Percentiles rank a stretch among this genome's conserved stretches.
These are phyloP conservation scores for Cassiopea xamachana DNA, from an alignment of 30 jellyfish, hydroid and myxozoan genomes.

Conservation along the genomic window DNA sequence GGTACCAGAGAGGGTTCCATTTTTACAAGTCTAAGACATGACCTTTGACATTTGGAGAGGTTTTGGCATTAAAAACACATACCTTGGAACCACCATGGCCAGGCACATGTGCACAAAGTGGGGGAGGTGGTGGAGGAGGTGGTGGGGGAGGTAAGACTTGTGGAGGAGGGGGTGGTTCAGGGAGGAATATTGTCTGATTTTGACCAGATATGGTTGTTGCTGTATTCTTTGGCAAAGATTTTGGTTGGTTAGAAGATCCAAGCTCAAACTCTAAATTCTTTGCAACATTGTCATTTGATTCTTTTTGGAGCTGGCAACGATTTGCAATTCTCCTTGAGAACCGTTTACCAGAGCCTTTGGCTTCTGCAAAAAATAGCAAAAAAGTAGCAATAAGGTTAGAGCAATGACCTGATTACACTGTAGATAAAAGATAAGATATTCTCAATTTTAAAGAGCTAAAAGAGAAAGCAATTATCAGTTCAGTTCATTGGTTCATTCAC, in stretches of 20 bases:
- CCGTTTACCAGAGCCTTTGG: slow-evolving; percentile 89
- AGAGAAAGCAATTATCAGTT: too few relatives aligned
- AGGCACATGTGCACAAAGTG: neutral
- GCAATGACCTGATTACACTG: too few relatives aligned
- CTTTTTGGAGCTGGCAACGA: slow-evolving; percentile 21
- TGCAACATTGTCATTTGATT: neutral
- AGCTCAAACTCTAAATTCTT: slow-evolving; percentile 31
- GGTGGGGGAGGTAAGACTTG: slow-evolving; percentile 77
- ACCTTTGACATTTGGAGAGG: too few relatives aligned
- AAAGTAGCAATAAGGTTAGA: neutral
- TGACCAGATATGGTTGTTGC: neutral
- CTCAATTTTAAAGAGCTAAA: too few relatives aligned
- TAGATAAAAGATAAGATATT: too few relatives aligned
- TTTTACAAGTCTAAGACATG: too few relatives aligned
- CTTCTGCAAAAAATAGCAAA: slow-evolving; percentile 61
- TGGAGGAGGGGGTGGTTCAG: slow-evolving; percentile 77
- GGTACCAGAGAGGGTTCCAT: too few relatives aligned
- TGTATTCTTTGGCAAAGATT: neutral
- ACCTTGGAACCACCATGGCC: neutral
- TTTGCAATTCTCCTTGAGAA: slow-evolving; percentile 77
- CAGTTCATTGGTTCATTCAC: too few relatives aligned
- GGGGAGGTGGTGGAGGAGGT: slow-evolving; percentile 50
- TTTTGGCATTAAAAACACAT: neutral
- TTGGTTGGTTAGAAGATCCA: neutral
- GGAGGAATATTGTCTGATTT: slow-evolving; percentile 1